Conservation (phyloP, 2,797 vertebrate genomes). For the Pangasius krempfi region DNA sequence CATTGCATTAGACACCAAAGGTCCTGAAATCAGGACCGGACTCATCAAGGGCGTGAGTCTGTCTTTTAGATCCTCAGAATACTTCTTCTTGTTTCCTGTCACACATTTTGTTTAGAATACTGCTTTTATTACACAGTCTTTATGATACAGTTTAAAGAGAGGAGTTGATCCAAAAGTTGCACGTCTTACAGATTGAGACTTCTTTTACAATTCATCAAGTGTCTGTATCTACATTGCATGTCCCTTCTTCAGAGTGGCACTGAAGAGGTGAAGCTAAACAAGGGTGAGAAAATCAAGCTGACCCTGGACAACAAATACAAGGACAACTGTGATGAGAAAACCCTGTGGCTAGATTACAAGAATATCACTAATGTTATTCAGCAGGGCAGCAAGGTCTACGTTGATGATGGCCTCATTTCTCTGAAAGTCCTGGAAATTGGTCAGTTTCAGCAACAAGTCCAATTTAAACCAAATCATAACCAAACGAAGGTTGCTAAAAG, state of each 20-base stretch:
- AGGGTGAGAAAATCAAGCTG: constrained; percentile 84
- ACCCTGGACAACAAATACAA: constrained; percentile 86
- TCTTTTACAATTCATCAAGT: neutral
- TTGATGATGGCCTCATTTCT: constrained; percentile 95
- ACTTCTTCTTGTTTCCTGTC: neutral
- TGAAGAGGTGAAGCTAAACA: constrained; percentile 93
- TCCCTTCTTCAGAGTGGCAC: constrained; percentile 84
- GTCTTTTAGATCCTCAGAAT: neutral
- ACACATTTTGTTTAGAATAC: neutral
- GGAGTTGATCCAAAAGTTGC: too few relatives aligned
- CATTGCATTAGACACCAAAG: constrained; percentile 96
- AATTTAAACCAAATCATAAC: neutral
- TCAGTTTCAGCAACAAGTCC: constrained; percentile 61
- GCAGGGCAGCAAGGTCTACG: constrained; percentile 82
- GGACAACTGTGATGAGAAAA: constrained; percentile 90
- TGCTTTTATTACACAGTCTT: neutral
- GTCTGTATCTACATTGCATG: neutral
- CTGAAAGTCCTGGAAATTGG: constrained; percentile 88
- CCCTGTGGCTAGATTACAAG: constrained; percentile 96
- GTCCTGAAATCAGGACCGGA: constrained; percentile 97
- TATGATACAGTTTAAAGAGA: neutral
- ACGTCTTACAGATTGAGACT: neutral
- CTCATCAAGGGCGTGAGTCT: constrained; percentile 95
- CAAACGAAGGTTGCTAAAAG: neutral
- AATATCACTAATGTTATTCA: constrained; percentile 91